A percentile compares a stretch with the other conserved stretches of the same genome.
These are phyloP conservation scores for Eclectus roratus DNA, from an alignment of 2,113 vertebrate genomes.

Conservation along the genomic window DNA sequence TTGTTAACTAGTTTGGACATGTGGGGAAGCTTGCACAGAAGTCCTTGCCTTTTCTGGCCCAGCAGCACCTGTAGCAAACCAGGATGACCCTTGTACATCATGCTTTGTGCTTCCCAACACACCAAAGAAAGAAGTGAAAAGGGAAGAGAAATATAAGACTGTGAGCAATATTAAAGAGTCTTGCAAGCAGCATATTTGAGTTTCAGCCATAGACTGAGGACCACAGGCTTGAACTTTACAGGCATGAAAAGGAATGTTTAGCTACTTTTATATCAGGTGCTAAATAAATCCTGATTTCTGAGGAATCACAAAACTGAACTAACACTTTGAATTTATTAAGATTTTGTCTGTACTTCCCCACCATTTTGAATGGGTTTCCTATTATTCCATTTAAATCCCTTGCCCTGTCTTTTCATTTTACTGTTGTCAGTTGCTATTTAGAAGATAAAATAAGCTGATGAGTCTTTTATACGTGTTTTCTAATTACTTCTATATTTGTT, in stretches of 20 bases:
- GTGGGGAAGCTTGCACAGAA: not conserved
- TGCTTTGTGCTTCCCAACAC: not conserved
- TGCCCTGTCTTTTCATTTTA: not conserved
- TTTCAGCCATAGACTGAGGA: not conserved
- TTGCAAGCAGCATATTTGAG: not conserved
- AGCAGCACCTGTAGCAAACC: not conserved
- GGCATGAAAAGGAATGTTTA: not conserved
- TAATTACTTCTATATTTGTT: not conserved
- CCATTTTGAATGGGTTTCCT: not conserved
- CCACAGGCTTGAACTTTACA: rapidly evolving
- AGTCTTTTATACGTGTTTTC: not conserved
- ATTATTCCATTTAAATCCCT: not conserved
- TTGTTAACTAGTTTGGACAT: not conserved
- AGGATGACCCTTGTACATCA: not conserved
- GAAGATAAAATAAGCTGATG: not conserved
- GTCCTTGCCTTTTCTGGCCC: not conserved
- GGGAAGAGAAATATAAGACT: not conserved
- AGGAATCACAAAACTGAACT: not conserved
- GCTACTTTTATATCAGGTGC: not conserved
- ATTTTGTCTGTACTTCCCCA: not conserved
- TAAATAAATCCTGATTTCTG: not conserved
- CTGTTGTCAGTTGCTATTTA: not conserved
- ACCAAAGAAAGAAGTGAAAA: not conserved
- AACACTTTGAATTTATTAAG: not conserved
- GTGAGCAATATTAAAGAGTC: not conserved